Evolutionary conservation across 2,888 invertebrate genomes (phyloP), one percentile per base, ranked within the genome.

Genomic region (Crocallis elinguaria): DNA sequence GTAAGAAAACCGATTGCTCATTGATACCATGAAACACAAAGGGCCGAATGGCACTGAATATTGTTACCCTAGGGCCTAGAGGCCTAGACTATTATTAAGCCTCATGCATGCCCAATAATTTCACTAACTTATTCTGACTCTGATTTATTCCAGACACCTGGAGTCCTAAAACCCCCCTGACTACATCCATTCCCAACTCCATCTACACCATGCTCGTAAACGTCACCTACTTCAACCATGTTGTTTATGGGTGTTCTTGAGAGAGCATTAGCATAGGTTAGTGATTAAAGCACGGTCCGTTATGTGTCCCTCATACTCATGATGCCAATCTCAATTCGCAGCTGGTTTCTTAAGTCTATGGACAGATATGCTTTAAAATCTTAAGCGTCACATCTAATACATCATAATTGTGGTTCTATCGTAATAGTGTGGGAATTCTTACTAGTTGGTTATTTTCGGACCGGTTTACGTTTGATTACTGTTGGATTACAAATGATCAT

Each of bases 271-370:
- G 25, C 45, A 51, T 45, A 21, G 23, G 33, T 38, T 33, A 44
- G 39, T 50, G 51, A 45, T 51, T 45, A 39, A 37, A 49, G 25
- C 44, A 29, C 21, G 0, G 14, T 9, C 51, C 51, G 45, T 45
- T 51, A 51, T 11, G 14, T 41, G 51, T 35, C 35, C 45, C 7
- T 29, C 39, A 41, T 45, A 35, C 39, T 14, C 17, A 14, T 29
- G 11, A 36, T 42, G 41, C 36, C 23, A 35, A 49, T 49, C 42
- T 49, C 6, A 21, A 42, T 35, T 14, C 9, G 1, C 27, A 35
- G 21, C 36, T 43, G 30, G 30, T 23, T 37, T 49, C 30, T 30
- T 16, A 36, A 36, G 16, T 9, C 14, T 23, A 13, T 30, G 4
- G 5, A 37, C 27, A 29, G 30, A 21, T 37, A 37, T 21, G 5